A percentile compares a stretch with the other conserved stretches of the same genome.
These are phyloP conservation scores for Myotis findleyi DNA, from an alignment of 2,797 vertebrate species.

Conservation along the genomic window DNA sequence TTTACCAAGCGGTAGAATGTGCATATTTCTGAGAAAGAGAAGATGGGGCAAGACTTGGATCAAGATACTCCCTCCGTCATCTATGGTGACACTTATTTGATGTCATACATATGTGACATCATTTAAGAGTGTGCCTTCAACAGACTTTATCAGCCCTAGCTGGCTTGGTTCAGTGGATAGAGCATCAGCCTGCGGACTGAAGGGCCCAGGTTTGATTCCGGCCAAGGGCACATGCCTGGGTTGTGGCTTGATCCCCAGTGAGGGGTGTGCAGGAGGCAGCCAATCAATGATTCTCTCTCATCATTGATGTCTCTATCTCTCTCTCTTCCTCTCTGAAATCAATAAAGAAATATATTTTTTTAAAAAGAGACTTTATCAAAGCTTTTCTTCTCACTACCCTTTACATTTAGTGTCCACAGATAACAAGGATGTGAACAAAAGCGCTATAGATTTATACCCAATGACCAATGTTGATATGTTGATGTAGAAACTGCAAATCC, in stretches of 20 bases:
- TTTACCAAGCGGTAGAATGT: neutral
- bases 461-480: neutral
- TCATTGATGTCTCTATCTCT: too few relatives aligned
- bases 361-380: neutral
- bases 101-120: neutral
- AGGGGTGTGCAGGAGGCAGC: too few relatives aligned
- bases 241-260: too few relatives aligned
- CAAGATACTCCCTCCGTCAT: neutral
- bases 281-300: too few relatives aligned
- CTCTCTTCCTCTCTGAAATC: too few relatives aligned
- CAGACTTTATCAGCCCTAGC: neutral
- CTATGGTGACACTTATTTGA: neutral
- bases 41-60: neutral
- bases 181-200: too few relatives aligned
- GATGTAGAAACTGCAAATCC: neutral
- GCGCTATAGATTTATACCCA: neutral
- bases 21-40: slow-evolving; percentile 16
- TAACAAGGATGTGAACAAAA: neutral
- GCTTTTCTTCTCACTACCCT: neutral
- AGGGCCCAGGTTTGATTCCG: too few relatives aligned
- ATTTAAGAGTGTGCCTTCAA: neutral
- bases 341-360: too few relatives aligned
- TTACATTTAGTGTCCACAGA: neutral
- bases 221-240: too few relatives aligned
- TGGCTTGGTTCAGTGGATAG: too few relatives aligned